Percentiles rank a stretch among this genome's conserved stretches.
Conservation (phyloP, 2,888 invertebrate genomes). For the Augochlorella aurata region DNA sequence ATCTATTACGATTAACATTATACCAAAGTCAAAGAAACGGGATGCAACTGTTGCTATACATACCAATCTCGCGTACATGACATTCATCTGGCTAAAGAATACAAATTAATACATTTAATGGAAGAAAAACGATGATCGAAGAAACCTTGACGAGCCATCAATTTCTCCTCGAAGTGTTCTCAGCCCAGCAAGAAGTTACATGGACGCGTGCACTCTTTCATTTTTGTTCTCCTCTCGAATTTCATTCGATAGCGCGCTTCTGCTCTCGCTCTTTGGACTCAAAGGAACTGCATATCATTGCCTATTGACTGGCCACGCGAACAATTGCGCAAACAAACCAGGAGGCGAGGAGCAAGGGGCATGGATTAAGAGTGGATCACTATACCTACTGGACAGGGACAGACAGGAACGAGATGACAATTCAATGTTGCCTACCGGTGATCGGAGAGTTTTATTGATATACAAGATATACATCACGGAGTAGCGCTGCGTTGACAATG, state of each 20-base stretch:
- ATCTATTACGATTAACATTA: background rate
- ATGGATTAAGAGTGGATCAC: conserved; percentile 4
- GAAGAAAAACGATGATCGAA: background rate
- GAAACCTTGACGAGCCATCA: background rate
- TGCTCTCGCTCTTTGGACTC: conserved; percentile 17
- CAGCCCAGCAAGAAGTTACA: background rate
- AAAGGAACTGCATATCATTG: conserved; percentile 57
- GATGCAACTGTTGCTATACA: too few relatives aligned
- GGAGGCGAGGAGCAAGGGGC: background rate
- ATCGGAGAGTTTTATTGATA: conserved; percentile 72
- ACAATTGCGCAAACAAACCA: conserved; percentile 33
- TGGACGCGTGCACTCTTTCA: conserved; percentile 13
- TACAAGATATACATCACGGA: conserved; percentile 76
- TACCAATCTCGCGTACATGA: too few relatives aligned
- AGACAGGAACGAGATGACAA: conserved; percentile 54
- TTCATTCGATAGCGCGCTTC: too few relatives aligned
- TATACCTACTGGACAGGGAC: conserved; percentile 29
- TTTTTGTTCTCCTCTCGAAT: background rate
- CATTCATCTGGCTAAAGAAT: too few relatives aligned
- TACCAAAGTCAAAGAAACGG: too few relatives aligned
- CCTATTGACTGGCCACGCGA: conserved; percentile 31
- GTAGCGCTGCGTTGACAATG: conserved; percentile 69
- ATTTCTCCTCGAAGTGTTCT: background rate
- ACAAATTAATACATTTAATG: too few relatives aligned
- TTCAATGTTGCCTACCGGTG: conserved; percentile 63